A percentile compares a stretch with the other conserved stretches of the same genome.
Conservation (phyloP, 1,140 invertebrate genomes). For the Drosophila baimaii region DNA sequence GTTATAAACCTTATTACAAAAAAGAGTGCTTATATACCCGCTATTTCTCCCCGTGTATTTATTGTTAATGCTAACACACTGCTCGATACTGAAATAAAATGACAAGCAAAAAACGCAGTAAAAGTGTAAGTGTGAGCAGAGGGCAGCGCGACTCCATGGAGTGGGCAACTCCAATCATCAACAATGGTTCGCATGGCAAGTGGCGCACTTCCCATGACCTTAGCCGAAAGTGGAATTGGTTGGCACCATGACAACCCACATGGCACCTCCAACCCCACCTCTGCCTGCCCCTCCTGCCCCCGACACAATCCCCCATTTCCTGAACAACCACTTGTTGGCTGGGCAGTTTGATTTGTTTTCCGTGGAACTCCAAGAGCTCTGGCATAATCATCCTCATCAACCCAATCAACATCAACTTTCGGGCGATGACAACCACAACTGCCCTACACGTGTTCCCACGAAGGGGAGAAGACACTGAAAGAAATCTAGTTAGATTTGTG, state of each 20-base stretch:
- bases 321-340: constrained; percentile 57
- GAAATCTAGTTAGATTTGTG: neutral
- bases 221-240: constrained; percentile 69
- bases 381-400: constrained; percentile 56
- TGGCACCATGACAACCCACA: constrained; percentile 60
- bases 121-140: constrained; percentile 20
- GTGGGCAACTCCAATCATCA: constrained; percentile 38
- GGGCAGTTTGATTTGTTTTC: constrained; percentile 75
- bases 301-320: constrained; percentile 12
- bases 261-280: neutral
- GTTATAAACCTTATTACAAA: neutral
- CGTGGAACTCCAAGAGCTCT: constrained; percentile 60
- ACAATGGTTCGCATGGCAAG: constrained; percentile 26
- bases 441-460: constrained; percentile 39
- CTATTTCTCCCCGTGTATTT: constrained; percentile 1
- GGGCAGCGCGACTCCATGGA: constrained; percentile 23
- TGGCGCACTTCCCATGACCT: constrained; percentile 74
- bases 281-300: neutral
- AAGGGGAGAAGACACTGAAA: neutral
- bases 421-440: constrained; percentile 37
- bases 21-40: neutral
- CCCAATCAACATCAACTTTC: constrained; percentile 29
- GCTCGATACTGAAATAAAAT: constrained; percentile 37
- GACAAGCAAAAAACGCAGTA: constrained; percentile 43
- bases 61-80: constrained; percentile 33